Evolutionary conservation across 2,888 invertebrate species (phyloP).

Genomic region (Dichetophora obliterata): DNA sequence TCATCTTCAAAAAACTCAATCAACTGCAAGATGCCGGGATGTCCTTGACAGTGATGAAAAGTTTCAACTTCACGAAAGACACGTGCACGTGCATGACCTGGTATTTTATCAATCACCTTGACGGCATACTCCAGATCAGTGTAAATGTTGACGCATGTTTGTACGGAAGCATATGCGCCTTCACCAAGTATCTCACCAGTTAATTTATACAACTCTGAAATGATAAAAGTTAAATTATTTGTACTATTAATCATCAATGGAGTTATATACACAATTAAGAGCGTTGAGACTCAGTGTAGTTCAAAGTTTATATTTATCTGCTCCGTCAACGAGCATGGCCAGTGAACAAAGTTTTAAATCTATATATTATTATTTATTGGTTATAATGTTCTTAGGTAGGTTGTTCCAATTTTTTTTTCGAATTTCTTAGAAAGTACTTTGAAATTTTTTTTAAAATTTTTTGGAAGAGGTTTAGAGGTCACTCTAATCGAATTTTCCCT

Average conservation of each 20-base stretch:
- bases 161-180: constrained; percentile 96
- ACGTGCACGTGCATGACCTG: constrained; percentile 92
- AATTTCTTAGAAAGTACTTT: too few species aligned
- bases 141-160: constrained; percentile 91
- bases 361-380: too few species aligned
- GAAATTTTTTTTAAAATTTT: too few species aligned
- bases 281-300: neutral
- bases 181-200: constrained; percentile 96
- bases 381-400: too few species aligned
- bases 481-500: too few species aligned
- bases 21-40: constrained; percentile 97
- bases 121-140: constrained; percentile 96
- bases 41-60: constrained; percentile 97
- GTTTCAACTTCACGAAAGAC: constrained; percentile 98
- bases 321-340: too few species aligned
- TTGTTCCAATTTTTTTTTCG: too few species aligned
- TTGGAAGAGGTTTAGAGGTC: too few species aligned
- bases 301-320: too few species aligned
- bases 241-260: too few species aligned
- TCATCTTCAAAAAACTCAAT: constrained; percentile 98
- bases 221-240: neutral
- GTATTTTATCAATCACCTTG: constrained; percentile 96
- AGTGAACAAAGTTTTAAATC: too few species aligned
- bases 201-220: constrained; percentile 90
- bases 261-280: too few species aligned